Conservation (phyloP, 2,797 vertebrate genomes). For the Amniataba percoides region DNA sequence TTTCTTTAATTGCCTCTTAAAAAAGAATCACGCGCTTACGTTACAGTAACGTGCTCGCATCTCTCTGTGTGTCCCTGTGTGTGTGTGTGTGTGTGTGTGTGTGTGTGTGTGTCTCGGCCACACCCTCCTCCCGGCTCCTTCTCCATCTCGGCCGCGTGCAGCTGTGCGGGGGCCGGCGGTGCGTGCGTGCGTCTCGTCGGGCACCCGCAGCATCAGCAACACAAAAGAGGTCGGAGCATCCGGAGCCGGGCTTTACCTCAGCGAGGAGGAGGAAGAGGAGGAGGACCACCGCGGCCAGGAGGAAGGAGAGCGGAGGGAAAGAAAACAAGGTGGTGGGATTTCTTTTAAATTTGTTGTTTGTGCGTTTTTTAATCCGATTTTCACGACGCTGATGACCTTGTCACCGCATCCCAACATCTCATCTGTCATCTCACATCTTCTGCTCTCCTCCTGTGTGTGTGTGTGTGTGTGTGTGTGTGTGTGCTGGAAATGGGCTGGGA, state of each 20-base stretch:
- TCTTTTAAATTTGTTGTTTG: slow-evolving; percentile 15
- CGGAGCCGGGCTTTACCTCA: slow-evolving; percentile 56
- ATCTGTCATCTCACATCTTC: slow-evolving; percentile 70
- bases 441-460: slow-evolving; percentile 72
- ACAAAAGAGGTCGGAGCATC: slow-evolving; percentile 80
- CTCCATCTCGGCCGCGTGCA: slow-evolving; percentile 81
- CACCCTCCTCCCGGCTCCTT: slow-evolving; percentile 72
- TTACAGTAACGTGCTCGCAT: slow-evolving; percentile 55
- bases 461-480: slow-evolving; percentile 44
- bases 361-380: slow-evolving; percentile 32
- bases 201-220: slow-evolving; percentile 88
- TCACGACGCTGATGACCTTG: slow-evolving; percentile 81
- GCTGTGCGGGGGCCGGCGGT: slow-evolving; percentile 75
- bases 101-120: too few relatives aligned
- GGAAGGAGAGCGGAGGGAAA: background rate
- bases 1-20: slow-evolving; percentile 31
- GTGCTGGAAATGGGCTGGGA: slow-evolving; percentile 58
- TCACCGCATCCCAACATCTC: slow-evolving; percentile 66
- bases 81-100: too few relatives aligned
- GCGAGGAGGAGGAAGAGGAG: slow-evolving; percentile 15
- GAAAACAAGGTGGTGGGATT: slow-evolving; percentile 57
- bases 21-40: slow-evolving; percentile 36
- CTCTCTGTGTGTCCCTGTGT: too few relatives aligned
- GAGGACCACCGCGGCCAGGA: slow-evolving; percentile 27
- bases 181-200: slow-evolving; percentile 82